A percentile compares a stretch with the other conserved stretches of the same genome.
phyloP scores from a whole-genome alignment of 1,140 invertebrate species.

The Scaptomyza graminum region DNA sequence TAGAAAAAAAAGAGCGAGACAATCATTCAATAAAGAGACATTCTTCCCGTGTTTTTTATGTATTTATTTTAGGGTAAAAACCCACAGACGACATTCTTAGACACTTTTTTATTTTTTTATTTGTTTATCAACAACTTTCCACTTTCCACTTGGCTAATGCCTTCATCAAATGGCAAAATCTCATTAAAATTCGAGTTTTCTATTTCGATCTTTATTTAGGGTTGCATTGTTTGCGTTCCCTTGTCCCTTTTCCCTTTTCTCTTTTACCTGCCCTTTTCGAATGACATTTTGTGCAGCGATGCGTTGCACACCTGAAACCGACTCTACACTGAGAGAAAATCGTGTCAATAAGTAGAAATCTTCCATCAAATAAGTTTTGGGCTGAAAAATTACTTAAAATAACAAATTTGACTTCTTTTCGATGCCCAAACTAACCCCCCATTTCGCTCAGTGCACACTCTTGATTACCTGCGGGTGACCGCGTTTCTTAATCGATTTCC shows the following conservation, averaged over 20 bases:
- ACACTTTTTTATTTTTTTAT: neutral
- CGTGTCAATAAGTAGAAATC: no score
- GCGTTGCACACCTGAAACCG: slow-evolving; percentile 1
- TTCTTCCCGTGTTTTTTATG: slow-evolving; percentile 19
- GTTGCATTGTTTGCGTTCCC: slow-evolving; percentile 46
- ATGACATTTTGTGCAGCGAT: slow-evolving; percentile 42
- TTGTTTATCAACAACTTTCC: neutral
- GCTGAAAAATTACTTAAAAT: no score
- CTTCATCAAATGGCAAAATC: slow-evolving; percentile 69
- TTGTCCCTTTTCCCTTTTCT: slow-evolving; percentile 8
- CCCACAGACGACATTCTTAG: slow-evolving; percentile 61
- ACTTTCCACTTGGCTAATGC: slow-evolving; percentile 45
- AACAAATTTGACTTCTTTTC: no score
- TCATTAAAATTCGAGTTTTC: slow-evolving; percentile 52
- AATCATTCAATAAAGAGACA: neutral
- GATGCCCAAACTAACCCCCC: no score
- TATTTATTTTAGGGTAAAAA: neutral
- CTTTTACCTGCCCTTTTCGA: slow-evolving; percentile 35
- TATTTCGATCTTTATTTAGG: slow-evolving; percentile 21
- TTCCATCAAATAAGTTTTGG: no score
- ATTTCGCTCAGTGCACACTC: slow-evolving; percentile 14
- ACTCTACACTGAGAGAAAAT: slow-evolving; percentile 4
- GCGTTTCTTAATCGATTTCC: slow-evolving; percentile 44
- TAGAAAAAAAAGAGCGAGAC: no score
- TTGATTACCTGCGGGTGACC: slow-evolving; percentile 29